Percentiles rank a stretch among this genome's conserved stretches.
Evolutionary conservation across 2,797 vertebrate genomes (phyloP).

Genomic region (Amphiprion clarkii): DNA sequence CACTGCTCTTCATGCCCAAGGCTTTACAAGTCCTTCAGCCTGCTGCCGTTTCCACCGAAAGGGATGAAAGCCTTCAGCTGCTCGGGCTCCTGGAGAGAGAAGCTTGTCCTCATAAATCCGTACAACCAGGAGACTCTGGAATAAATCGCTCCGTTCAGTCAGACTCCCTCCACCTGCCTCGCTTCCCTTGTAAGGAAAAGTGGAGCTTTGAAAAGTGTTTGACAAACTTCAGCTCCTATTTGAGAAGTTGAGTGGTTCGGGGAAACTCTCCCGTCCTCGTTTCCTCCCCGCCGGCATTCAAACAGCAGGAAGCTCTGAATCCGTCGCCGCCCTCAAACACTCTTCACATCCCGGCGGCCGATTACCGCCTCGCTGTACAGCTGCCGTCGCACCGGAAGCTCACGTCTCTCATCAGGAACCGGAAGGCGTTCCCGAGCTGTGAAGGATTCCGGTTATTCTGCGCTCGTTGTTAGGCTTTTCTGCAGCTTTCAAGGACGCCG

Average conservation of each 20-base stretch:
- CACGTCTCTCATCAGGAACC: too few relatives aligned
- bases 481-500: too few relatives aligned
- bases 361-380: too few relatives aligned
- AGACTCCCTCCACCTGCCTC: slow-evolving; percentile 1
- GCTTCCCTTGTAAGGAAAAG: background rate
- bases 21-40: slow-evolving; percentile 9
- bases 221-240: slow-evolving; percentile 19
- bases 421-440: too few relatives aligned
- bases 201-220: slow-evolving; percentile 27
- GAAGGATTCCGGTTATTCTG: too few relatives aligned
- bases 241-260: slow-evolving; percentile 15
- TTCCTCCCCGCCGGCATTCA: slow-evolving; percentile 41
- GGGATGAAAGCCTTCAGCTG: slow-evolving; percentile 31
- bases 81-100: slow-evolving; percentile 20
- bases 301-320: slow-evolving; percentile 14
- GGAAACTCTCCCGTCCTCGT: slow-evolving; percentile 14
- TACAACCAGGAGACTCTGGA: background rate
- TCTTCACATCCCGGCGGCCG: too few relatives aligned
- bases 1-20: background rate
- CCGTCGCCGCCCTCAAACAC: background rate
- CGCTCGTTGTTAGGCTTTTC: too few relatives aligned
- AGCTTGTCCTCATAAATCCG: slow-evolving; percentile 15
- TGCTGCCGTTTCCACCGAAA: background rate
- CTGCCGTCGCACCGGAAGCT: too few relatives aligned
- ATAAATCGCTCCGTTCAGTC: slow-evolving; percentile 3